phyloP scores from a whole-genome alignment of 2,113 vertebrate genomes.

The Sitta europaea region DNA sequence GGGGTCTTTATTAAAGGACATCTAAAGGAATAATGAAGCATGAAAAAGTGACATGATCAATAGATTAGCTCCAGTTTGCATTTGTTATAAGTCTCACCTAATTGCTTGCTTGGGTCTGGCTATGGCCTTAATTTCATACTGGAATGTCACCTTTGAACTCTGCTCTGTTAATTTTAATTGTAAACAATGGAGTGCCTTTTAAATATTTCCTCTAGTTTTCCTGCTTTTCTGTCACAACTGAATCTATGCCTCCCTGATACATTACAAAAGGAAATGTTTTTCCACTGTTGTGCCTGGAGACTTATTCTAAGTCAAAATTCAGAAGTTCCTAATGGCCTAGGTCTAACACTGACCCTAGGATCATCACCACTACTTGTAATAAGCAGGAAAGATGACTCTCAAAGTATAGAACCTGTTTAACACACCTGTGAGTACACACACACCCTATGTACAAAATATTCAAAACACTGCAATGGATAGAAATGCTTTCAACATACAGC shows the following conservation, averaged over 20 bases:
- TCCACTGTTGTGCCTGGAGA: not conserved
- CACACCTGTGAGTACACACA: fast-evolving
- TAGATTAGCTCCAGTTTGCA: slow-evolving; percentile 28
- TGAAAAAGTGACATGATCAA: not conserved
- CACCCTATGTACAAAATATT: not conserved
- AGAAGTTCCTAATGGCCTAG: not conserved
- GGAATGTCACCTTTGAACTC: slow-evolving; percentile 58
- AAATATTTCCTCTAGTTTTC: slow-evolving; percentile 8
- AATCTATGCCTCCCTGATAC: not conserved
- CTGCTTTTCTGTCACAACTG: not conserved
- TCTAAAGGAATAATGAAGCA: slow-evolving; percentile 11
- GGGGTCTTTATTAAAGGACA: not conserved
- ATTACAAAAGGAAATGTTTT: not conserved
- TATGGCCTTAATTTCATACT: slow-evolving; percentile 14
- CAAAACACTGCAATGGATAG: not conserved
- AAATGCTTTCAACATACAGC: not conserved
- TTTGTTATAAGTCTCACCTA: slow-evolving; percentile 45
- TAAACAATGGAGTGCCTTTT: slow-evolving; percentile 46
- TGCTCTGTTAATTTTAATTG: slow-evolving; percentile 24
- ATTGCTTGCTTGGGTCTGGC: slow-evolving; percentile 14
- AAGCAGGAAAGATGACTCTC: not conserved
- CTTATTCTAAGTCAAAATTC: not conserved
- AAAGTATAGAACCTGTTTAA: not conserved
- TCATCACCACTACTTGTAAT: not conserved
- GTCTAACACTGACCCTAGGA: not conserved